Evolutionary conservation across 2,797 vertebrate species (phyloP), one percentile per base, ranked within the genome.

Genomic region (Cyclura pinguis): DNA sequence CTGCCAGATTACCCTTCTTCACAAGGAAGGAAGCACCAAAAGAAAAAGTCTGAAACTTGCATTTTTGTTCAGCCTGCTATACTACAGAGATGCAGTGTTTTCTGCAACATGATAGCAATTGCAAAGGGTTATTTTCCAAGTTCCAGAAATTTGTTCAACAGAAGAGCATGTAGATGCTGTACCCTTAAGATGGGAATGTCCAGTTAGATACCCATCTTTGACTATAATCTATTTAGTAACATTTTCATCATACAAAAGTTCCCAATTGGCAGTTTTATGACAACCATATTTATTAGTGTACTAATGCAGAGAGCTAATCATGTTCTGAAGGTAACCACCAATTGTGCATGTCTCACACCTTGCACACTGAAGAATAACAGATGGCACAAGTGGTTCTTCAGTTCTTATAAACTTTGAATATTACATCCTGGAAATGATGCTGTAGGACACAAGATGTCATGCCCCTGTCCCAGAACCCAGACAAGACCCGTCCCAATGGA

Each of bases 1-100:
- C 29, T 67, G 24, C 59, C 57, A 77, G 18, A n/a, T n/a, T 93
- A 47, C 29, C 47, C 13, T 86, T 57, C 47, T 78, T 90, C 52
- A 82, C 69, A 14, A 1, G 86, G 35, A 9, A n/a, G 83, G 2
- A 16, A 29, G 9, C 67, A 6, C 13, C 83, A 20, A 92, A 91
- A 59, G 24, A 72, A 50, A 72, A 57, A 69, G 2, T 73, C 64
- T 82, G 52, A 72, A 59, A 86, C 69, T 3, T 32, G 7, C 12
- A 59, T 59, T 59, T 59, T 59, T 59, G 59, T 59, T 22, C 50
- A 42, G 6, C 8, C 22, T 77, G 24, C 74, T 38, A 38, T 29
- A 38, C 1, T 72, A 32, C 9, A 52, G 32, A 90, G 64, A 6
- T 1, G 2, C 8, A 12, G 6, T 35, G 38, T 24, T 82, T 89